A percentile compares a stretch with the other conserved stretches of the same genome.
Conservation (phyloP, 2,797 vertebrate genomes). For the Netta rufina region DNA sequence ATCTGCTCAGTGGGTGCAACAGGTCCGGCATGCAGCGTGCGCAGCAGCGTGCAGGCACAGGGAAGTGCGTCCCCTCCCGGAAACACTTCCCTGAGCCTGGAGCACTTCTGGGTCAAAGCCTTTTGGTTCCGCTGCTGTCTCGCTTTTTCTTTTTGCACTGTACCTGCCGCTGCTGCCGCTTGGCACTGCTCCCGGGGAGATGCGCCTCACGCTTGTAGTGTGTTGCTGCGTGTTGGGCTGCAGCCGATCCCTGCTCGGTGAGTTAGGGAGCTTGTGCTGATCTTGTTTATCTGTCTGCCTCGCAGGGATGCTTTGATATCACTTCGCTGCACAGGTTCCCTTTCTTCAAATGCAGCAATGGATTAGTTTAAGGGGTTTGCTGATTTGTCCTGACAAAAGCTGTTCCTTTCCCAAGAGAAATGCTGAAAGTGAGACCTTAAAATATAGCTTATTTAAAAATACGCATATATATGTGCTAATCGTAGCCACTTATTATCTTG, state of each 20-base stretch:
- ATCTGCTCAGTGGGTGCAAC: too few relatives aligned
- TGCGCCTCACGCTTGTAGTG: not conserved
- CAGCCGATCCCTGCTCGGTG: not conserved
- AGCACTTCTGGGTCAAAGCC: not conserved
- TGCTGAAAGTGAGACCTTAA: accelerated
- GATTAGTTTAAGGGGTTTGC: not conserved
- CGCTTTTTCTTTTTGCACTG: not conserved
- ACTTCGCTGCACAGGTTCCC: not conserved
- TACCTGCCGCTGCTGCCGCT: not conserved
- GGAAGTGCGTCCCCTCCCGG: not conserved
- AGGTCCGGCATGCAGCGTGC: not conserved
- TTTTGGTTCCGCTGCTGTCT: not conserved
- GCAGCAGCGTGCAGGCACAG: not conserved
- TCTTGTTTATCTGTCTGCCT: too few relatives aligned
- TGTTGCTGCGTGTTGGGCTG: not conserved
- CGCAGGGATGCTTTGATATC: not conserved
- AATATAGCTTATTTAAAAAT: not conserved
- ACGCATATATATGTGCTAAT: accelerated
- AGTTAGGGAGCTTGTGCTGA: not conserved
- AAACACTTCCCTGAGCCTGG: not conserved
- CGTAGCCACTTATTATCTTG: accelerated
- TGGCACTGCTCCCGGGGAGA: too few relatives aligned
- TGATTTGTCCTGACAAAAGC: accelerated
- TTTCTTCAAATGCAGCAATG: not conserved
- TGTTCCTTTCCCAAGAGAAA: not conserved